Evolutionary conservation across 92 coral and sea anemone species (phyloP).

Genomic region (Actinostola sp.): DNA sequence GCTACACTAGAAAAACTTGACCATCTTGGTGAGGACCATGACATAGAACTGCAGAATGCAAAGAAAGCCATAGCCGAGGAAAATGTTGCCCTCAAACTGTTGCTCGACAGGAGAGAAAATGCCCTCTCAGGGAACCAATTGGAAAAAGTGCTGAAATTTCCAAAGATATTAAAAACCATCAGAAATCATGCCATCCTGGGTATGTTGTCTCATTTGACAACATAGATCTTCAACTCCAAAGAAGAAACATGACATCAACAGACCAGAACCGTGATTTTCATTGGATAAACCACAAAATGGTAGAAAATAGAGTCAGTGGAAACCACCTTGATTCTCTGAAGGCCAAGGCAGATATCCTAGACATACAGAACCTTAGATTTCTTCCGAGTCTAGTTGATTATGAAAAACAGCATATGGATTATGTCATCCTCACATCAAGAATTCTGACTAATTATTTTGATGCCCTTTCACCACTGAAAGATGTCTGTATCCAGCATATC

Average conservation of each 20-base stretch:
- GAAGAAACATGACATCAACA: conserved; percentile 67
- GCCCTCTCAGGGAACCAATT: background rate
- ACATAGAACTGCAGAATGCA: conserved; percentile 27
- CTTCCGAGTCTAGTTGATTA: conserved; percentile 44
- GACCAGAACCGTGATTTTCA: conserved; percentile 56
- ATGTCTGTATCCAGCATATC: conserved; percentile 42
- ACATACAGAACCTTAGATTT: conserved; percentile 33
- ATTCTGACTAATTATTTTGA: conserved; percentile 48
- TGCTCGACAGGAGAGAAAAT: background rate
- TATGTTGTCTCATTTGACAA: conserved; percentile 62
- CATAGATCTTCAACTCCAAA: conserved; percentile 44
- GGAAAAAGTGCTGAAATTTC: background rate
- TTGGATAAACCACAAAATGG: conserved; percentile 69
- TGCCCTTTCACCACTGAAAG: conserved; percentile 34
- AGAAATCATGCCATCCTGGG: conserved; percentile 61
- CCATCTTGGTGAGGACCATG: conserved; percentile 46
- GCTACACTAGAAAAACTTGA: conserved; percentile 40
- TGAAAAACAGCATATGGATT: conserved; percentile 32
- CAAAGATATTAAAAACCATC: background rate
- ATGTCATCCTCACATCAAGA: conserved; percentile 36
- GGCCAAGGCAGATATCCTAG: conserved; percentile 26
- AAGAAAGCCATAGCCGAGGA: conserved; percentile 32
- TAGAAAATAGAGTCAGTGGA: conserved; percentile 67
- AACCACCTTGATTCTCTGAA: conserved; percentile 24
- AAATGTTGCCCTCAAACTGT: background rate